A percentile compares a stretch with the other conserved stretches of the same genome.
phyloP scores from a whole-genome alignment of 2,113 vertebrate genomes.

The Jacana jacana region DNA sequence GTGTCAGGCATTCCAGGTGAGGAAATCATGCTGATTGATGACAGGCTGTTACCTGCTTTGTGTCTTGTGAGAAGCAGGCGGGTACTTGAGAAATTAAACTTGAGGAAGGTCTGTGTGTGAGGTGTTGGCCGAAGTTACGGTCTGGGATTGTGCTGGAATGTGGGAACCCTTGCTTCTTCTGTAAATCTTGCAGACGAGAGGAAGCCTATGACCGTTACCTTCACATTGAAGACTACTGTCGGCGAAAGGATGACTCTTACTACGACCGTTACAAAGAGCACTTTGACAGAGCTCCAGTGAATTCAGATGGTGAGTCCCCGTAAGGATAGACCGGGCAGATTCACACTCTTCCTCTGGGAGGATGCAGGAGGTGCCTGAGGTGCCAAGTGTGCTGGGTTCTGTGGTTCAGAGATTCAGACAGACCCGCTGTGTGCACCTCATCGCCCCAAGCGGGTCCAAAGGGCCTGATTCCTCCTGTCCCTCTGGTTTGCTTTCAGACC shows the following conservation, averaged over 20 bases:
- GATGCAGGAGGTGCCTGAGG: not conserved
- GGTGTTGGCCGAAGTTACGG: not conserved
- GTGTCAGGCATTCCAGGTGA: not conserved
- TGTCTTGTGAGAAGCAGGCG: not conserved
- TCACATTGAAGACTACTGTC: conserved; percentile 83
- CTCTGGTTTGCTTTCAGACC: conserved; percentile 68
- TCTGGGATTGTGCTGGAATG: not conserved
- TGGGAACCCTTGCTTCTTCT: not conserved
- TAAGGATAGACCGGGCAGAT: fast-evolving
- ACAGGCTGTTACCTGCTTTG: not conserved
- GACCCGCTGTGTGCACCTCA: not conserved
- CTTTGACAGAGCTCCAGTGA: conserved; percentile 81
- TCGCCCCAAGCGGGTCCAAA: not conserved
- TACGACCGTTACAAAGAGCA: conserved; percentile 86
- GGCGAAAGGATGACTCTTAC: conserved; percentile 87
- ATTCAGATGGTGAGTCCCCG: conserved; percentile 80
- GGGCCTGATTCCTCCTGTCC: not conserved
- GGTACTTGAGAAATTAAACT: not conserved
- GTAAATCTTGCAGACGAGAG: conserved; percentile 74
- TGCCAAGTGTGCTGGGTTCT: fast-evolving
- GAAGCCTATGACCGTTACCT: conserved; percentile 84
- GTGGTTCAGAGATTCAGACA: not conserved
- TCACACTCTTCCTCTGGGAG: not conserved
- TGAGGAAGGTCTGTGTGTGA: not conserved
- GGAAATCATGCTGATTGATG: not conserved